Conservation (phyloP, 2,113 vertebrate genomes). For the Pachycephala philippinensis region DNA sequence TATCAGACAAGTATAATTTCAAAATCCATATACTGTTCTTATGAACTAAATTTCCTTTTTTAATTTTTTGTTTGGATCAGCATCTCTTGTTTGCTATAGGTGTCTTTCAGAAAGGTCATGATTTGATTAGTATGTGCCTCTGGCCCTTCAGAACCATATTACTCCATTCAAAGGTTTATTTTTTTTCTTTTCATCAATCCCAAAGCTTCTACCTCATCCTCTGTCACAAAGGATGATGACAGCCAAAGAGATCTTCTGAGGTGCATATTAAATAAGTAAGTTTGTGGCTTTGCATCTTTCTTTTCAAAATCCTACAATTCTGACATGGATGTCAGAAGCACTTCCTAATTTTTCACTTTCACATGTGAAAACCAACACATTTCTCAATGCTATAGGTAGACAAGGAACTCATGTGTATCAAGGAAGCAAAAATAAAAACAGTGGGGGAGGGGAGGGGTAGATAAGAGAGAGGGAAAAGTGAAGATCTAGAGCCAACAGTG, state of each 20-base stretch:
- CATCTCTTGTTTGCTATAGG: not conserved
- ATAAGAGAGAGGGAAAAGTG: not conserved
- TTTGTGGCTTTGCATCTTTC: not conserved
- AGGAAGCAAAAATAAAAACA: not conserved
- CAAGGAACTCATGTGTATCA: not conserved
- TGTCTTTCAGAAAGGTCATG: not conserved
- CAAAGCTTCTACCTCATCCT: not conserved
- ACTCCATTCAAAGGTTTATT: not conserved
- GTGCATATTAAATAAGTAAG: accelerated
- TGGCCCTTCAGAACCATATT: not conserved
- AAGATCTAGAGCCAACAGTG: not conserved
- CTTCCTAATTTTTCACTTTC: not conserved
- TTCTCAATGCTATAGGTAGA: not conserved
- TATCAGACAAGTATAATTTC: not conserved
- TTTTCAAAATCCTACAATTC: not conserved
- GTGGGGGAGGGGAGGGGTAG: too few relatives aligned
- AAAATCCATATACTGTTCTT: not conserved
- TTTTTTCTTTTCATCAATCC: not conserved
- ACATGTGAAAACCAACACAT: not conserved
- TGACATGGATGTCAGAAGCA: not conserved
- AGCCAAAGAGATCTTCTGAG: not conserved
- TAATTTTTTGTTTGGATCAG: not conserved
- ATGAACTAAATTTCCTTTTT: not conserved
- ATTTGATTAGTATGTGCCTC: not conserved
- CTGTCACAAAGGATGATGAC: not conserved